Evolutionary conservation across 2,113 vertebrate species (phyloP).

Genomic region (Chaetodon auriga): DNA sequence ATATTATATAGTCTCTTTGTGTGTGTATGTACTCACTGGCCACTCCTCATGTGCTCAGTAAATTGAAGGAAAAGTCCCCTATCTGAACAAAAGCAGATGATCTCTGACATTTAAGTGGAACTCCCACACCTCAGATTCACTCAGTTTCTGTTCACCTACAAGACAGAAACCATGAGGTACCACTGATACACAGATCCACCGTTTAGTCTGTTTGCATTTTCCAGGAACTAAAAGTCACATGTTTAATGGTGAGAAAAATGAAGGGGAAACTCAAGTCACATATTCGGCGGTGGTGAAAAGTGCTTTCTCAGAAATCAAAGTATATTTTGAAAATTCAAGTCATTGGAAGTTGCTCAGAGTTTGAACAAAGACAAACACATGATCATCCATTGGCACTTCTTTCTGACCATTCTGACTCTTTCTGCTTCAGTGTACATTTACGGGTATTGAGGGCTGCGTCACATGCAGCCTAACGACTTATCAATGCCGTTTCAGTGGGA

Average conservation of each 20-base stretch:
- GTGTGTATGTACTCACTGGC: neutral
- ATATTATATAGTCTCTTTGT: neutral
- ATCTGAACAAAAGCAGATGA: neutral
- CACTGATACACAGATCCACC: neutral
- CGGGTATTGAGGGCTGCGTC: too few relatives aligned
- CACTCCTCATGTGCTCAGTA: neutral
- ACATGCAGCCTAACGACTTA: neutral
- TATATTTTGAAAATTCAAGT: neutral
- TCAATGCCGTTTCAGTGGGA: neutral
- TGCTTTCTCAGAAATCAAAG: slow-evolving; percentile 48
- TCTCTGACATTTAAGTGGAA: slow-evolving; percentile 14
- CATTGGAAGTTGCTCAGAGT: neutral
- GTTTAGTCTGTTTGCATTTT: slow-evolving; percentile 8
- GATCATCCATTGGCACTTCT: neutral
- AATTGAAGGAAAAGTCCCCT: neutral
- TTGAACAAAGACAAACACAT: neutral
- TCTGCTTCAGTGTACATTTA: neutral
- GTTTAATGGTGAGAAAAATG: slow-evolving; percentile 30
- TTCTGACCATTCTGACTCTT: neutral
- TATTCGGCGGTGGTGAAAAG: neutral
- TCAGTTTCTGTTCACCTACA: neutral
- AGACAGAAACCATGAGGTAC: slow-evolving; percentile 40
- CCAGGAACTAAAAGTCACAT: slow-evolving; percentile 58
- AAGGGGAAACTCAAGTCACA: neutral
- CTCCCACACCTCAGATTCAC: neutral